phyloP scores from a whole-genome alignment of 2,797 vertebrate genomes.

The Corythornis leucogaster region DNA sequence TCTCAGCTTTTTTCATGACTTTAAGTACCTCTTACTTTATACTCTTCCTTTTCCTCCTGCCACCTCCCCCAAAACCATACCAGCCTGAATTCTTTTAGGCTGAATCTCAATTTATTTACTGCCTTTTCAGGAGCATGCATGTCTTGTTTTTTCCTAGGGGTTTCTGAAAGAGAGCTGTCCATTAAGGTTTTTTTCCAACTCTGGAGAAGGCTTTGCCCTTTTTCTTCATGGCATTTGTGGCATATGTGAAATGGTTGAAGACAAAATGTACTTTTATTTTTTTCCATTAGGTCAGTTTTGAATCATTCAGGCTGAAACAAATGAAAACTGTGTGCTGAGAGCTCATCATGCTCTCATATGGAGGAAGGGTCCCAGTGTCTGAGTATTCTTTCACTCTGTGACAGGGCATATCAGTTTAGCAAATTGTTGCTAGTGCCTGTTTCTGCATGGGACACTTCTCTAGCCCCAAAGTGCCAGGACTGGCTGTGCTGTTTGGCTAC shows the following conservation, averaged over 20 bases:
- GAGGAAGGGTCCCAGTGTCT: neutral
- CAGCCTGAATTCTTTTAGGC: neutral
- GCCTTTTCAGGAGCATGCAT: neutral
- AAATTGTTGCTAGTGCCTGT: neutral
- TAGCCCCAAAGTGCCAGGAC: neutral
- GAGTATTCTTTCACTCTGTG: neutral
- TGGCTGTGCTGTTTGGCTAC: conserved; percentile 29
- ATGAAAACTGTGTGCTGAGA: neutral
- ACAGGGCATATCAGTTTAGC: neutral
- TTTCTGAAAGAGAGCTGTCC: neutral
- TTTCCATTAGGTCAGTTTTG: neutral
- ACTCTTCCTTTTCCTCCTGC: neutral
- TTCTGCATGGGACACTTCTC: neutral
- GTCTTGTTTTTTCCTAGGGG: neutral
- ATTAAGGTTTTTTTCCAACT: neutral
- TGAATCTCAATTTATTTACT: conserved; percentile 29
- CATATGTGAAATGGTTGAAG: conserved; percentile 2
- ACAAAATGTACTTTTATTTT: neutral
- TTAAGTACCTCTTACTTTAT: conserved; percentile 14
- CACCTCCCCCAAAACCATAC: neutral
- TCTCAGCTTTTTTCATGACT: conserved; percentile 1
- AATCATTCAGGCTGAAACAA: neutral
- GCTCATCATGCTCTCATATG: neutral
- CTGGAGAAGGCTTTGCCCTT: neutral
- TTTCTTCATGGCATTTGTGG: neutral